Conservation (phyloP, 2,797 vertebrate genomes). For the Acridotheres tristis region DNA sequence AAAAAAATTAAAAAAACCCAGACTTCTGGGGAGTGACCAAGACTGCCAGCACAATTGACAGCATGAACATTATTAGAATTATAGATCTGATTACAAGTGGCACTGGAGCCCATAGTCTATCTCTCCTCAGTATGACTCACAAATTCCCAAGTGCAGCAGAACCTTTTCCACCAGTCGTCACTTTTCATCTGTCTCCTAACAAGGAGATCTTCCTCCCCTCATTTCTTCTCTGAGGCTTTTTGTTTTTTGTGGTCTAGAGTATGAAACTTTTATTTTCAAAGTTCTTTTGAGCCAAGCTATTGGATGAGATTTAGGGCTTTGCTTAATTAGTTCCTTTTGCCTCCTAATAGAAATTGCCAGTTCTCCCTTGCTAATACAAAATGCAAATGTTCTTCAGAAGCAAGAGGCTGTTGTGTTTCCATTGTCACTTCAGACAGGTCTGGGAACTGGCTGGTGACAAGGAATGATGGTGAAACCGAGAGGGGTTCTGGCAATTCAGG, state of each 20-base stretch:
- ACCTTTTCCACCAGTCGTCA: not conserved
- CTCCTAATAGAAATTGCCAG: not conserved
- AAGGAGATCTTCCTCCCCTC: not conserved
- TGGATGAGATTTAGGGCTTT: not conserved
- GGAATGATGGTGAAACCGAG: not conserved
- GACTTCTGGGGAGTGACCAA: not conserved
- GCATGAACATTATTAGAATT: not conserved
- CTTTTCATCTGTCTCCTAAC: not conserved
- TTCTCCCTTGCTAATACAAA: slow-evolving; percentile 10
- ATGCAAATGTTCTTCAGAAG: slow-evolving; percentile 5
- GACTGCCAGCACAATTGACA: not conserved
- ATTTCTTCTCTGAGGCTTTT: not conserved
- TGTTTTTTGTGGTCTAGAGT: not conserved
- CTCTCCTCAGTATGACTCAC: not conserved
- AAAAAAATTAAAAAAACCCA: not conserved
- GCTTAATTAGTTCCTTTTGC: not conserved
- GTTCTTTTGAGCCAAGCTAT: not conserved
- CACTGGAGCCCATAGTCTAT: not conserved
- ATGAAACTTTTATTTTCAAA: not conserved
- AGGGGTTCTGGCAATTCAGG: not conserved
- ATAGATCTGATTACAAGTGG: not conserved
- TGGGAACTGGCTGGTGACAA: not conserved
- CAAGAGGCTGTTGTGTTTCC: not conserved
- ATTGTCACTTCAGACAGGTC: not conserved
- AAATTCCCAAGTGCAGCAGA: not conserved